Percentiles rank a stretch among this genome's conserved stretches.
Evolutionary conservation across 2,888 invertebrate species (phyloP).

Genomic region (Nycteola revayana): DNA sequence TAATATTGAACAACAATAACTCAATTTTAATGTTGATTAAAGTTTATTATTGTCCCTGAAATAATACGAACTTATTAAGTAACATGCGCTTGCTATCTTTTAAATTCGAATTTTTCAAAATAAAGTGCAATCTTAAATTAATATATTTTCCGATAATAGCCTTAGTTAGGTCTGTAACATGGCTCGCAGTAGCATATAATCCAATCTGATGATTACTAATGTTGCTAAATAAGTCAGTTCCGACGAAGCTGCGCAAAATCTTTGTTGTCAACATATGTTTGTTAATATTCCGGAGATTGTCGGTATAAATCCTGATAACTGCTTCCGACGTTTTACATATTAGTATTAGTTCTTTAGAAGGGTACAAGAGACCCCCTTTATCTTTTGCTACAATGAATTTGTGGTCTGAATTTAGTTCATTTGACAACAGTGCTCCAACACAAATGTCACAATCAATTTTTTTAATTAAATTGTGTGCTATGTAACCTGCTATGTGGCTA

Average conservation of each 20-base stretch:
- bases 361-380: no score
- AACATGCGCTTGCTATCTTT: slow-evolving; percentile 6
- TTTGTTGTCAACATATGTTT: slow-evolving; percentile 4
- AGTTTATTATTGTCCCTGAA: slow-evolving; percentile 2
- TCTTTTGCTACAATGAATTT: slow-evolving; percentile 5
- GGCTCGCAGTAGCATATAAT: slow-evolving; percentile 5
- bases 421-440: no score
- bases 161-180: slow-evolving; percentile 5
- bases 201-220: slow-evolving; percentile 5
- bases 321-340: no score
- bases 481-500: slow-evolving; percentile 3
- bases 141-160: slow-evolving; percentile 8
- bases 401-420: slow-evolving; percentile 2
- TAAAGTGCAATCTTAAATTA: slow-evolving; percentile 7
- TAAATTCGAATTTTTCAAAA: slow-evolving; percentile 4
- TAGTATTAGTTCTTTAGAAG: no score
- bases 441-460: no score
- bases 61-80: slow-evolving; percentile 6
- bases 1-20: neutral
- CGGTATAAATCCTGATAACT: no score
- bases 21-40: neutral
- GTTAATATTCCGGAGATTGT: slow-evolving; percentile 1
- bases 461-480: slow-evolving; percentile 2
- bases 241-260: slow-evolving; percentile 4
- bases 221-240: slow-evolving; percentile 3